phyloP scores from a whole-genome alignment of 2,113 vertebrate genomes.

The Steatornis caripensis region DNA sequence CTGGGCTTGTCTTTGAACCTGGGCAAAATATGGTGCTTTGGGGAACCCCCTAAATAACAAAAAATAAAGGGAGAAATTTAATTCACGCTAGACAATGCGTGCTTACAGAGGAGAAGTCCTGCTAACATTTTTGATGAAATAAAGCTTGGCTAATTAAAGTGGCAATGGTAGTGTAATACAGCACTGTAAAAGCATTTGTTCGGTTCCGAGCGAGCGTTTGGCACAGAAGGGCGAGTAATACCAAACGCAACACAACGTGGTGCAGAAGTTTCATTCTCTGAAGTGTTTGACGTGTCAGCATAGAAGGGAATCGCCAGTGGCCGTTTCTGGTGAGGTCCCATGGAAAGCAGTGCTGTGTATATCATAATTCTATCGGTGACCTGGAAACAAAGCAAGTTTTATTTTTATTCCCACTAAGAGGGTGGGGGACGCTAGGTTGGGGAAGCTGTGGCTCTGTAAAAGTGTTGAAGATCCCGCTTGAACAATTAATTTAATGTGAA shows the following conservation, averaged over 20 bases:
- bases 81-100: neutral
- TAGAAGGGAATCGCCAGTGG: neutral
- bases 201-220: rapidly evolving
- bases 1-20: neutral
- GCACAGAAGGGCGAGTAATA: neutral
- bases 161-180: neutral
- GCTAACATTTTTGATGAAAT: neutral
- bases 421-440: neutral
- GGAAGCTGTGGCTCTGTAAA: neutral
- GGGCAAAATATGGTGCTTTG: neutral
- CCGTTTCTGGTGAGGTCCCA: neutral
- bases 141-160: neutral
- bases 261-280: neutral
- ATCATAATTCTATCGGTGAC: neutral
- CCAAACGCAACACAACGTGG: neutral
- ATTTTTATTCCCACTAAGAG: neutral
- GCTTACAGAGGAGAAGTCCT: neutral
- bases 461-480: neutral
- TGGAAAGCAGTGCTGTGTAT: neutral
- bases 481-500: neutral
- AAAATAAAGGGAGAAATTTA: neutral
- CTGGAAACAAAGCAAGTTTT: neutral
- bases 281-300: neutral
- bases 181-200: neutral
- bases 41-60: neutral